phyloP scores from a whole-genome alignment of 2,888 invertebrate genomes.

The Drosophila peninsularis region DNA sequence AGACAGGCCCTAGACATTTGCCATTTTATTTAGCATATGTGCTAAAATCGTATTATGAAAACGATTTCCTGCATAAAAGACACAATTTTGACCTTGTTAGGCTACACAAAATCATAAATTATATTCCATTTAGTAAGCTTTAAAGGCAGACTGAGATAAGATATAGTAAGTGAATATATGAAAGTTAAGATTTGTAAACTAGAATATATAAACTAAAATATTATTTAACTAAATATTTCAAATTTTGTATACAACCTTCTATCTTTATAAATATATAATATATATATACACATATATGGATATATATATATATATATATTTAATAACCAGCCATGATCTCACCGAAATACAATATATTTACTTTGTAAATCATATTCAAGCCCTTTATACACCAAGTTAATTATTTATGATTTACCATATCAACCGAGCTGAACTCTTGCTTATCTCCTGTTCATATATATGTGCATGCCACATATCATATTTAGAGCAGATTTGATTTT shows the following conservation, averaged over 20 bases:
- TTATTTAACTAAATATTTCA: too few relatives aligned
- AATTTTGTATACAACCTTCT: too few relatives aligned
- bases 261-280: too few relatives aligned
- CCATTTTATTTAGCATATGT: slow-evolving; percentile 57
- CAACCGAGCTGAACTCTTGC: slow-evolving; percentile 4
- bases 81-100: slow-evolving; percentile 41
- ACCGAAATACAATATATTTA: background rate
- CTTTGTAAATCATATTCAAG: slow-evolving; percentile 1
- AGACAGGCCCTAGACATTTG: slow-evolving; percentile 5
- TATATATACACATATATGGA: too few relatives aligned
- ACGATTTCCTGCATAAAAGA: slow-evolving; percentile 59
- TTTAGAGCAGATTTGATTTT: slow-evolving; percentile 22
- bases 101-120: slow-evolving; percentile 34
- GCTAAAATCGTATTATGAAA: slow-evolving; percentile 52
- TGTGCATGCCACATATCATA: slow-evolving; percentile 7
- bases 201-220: too few relatives aligned
- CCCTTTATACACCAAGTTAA: background rate
- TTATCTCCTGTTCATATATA: background rate
- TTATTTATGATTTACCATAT: slow-evolving; percentile 1
- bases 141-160: background rate
- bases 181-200: background rate
- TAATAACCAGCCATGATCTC: background rate
- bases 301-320: too few relatives aligned
- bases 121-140: background rate
- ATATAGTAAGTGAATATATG: background rate